Evolutionary conservation across 2,888 invertebrate genomes (phyloP).

Genomic region (Argynnis bischoffii): DNA sequence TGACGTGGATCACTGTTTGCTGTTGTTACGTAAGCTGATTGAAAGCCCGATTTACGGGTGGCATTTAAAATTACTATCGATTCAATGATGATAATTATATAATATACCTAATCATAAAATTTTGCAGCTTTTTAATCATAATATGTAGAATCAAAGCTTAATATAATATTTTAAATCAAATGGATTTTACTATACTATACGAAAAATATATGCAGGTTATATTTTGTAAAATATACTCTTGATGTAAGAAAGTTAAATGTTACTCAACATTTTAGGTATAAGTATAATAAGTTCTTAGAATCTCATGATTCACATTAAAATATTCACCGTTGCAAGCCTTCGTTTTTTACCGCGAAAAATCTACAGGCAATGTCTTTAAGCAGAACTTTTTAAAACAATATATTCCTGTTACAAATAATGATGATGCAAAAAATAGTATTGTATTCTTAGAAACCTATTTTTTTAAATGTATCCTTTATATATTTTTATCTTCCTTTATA

Average conservation of each 20-base stretch:
- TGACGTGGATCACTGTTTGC: conserved; percentile 39
- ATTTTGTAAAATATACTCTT: neutral
- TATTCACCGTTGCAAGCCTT: conserved; percentile 53
- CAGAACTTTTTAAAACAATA: neutral
- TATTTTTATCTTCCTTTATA: too few relatives aligned
- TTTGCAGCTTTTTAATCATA: too few relatives aligned
- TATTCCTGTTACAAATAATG: neutral
- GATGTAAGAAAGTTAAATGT: neutral
- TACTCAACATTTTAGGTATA: conserved; percentile 44
- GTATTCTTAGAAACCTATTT: conserved; percentile 6
- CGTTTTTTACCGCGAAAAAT: conserved; percentile 58
- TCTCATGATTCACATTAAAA: conserved; percentile 59
- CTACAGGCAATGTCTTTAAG: conserved; percentile 18
- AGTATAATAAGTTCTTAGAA: conserved; percentile 51
- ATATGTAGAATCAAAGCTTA: too few relatives aligned
- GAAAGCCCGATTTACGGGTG: conserved; percentile 58
- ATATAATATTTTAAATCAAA: too few relatives aligned
- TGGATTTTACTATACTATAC: too few relatives aligned
- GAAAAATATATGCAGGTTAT: neutral
- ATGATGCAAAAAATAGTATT: neutral
- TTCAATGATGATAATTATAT: conserved; percentile 60
- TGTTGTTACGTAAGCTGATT: conserved; percentile 55
- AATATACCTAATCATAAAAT: too few relatives aligned
- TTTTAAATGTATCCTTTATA: neutral
- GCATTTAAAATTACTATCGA: conserved; percentile 49